Evolutionary conservation across 2,113 vertebrate genomes (phyloP).

Genomic region (Oncorhynchus clarkii): DNA sequence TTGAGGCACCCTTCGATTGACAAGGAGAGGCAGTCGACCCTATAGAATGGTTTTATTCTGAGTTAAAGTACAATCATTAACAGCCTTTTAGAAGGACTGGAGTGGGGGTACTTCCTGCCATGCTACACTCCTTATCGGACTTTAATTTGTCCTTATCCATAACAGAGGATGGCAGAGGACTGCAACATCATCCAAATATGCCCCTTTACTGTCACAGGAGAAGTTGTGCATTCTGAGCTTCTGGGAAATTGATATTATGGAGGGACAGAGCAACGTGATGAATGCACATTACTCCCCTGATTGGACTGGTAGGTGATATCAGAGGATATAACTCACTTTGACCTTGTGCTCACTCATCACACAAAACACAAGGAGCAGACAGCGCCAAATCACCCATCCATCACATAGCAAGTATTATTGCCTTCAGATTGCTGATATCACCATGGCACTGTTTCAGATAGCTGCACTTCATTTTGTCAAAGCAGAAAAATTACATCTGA

Average conservation of each 20-base stretch:
- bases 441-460: slow-evolving; percentile 30
- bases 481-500: neutral
- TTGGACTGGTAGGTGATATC: slow-evolving; percentile 70
- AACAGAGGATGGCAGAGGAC: neutral
- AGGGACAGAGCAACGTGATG: slow-evolving; percentile 56
- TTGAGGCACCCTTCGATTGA: slow-evolving; percentile 32
- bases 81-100: neutral
- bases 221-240: slow-evolving; percentile 52
- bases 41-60: slow-evolving; percentile 29
- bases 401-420: slow-evolving; percentile 60
- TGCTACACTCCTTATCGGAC: neutral
- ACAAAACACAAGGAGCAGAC: slow-evolving; percentile 53
- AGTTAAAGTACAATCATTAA: slow-evolving; percentile 28
- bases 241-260: slow-evolving; percentile 58
- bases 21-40: slow-evolving; percentile 27
- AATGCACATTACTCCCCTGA: slow-evolving; percentile 63
- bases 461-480: slow-evolving; percentile 29
- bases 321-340: slow-evolving; percentile 70
- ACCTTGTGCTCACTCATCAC: slow-evolving; percentile 67
- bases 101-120: neutral
- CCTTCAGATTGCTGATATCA: slow-evolving; percentile 53
- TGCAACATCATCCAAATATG: slow-evolving; percentile 50
- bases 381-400: slow-evolving; percentile 18
- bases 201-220: slow-evolving; percentile 64
- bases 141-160: neutral